Conservation (phyloP, 2,797 vertebrate genomes). For the Lagorchestes hirsutus region DNA sequence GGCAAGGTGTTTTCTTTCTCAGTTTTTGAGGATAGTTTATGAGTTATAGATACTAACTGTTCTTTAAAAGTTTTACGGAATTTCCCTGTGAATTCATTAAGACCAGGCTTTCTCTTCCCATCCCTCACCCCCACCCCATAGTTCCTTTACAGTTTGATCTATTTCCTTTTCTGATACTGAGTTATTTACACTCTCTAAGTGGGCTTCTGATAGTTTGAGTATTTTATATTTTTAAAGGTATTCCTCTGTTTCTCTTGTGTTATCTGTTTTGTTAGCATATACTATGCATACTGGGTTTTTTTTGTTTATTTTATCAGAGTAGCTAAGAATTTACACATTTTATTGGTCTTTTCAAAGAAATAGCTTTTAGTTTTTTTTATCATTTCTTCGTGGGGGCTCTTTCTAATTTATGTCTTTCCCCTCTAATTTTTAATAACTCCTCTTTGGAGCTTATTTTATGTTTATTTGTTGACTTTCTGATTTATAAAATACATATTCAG, state of each 20-base stretch:
- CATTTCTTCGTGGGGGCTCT: background rate
- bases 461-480: background rate
- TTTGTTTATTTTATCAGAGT: background rate
- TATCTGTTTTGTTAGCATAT: background rate
- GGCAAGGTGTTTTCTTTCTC: background rate
- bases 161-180: background rate
- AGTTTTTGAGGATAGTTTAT: background rate
- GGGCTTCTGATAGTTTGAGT: background rate
- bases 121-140: too few species aligned
- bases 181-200: background rate
- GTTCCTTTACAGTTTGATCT: background rate
- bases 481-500: background rate
- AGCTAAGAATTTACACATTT: background rate
- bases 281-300: background rate
- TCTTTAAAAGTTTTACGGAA: background rate
- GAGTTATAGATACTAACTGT: background rate
- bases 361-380: background rate
- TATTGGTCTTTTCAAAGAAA: background rate
- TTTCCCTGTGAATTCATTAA: background rate
- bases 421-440: background rate
- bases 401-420: background rate
- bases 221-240: background rate
- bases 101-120: background rate
- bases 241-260: background rate
- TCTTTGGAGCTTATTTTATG: background rate